A percentile compares a stretch with the other conserved stretches of the same genome.
Evolutionary conservation across 2,113 vertebrate species (phyloP).

Genomic region (Zeus faber): DNA sequence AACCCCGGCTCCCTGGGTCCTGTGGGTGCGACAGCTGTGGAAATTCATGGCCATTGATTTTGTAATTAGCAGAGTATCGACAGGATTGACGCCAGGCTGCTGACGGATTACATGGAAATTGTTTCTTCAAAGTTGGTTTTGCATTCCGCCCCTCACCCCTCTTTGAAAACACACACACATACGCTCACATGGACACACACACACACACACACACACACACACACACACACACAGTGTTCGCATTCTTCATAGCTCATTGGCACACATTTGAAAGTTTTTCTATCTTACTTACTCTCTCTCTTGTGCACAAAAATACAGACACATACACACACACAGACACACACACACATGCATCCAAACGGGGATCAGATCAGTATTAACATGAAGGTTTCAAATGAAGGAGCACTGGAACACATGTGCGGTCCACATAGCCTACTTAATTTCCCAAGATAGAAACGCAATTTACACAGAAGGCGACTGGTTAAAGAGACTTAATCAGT

Average conservation of each 20-base stretch:
- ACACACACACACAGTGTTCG: slow-evolving; percentile 1
- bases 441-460: slow-evolving; percentile 77
- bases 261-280: too few relatives aligned
- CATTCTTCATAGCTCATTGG: too few relatives aligned
- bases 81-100: slow-evolving; percentile 78
- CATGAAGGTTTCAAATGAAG: slow-evolving; percentile 69
- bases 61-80: slow-evolving; percentile 91
- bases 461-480: slow-evolving; percentile 75
- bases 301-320: slow-evolving; percentile 20
- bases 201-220: slow-evolving; percentile 11
- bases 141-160: slow-evolving; percentile 49
- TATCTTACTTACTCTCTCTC: too few relatives aligned
- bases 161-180: slow-evolving; percentile 17
- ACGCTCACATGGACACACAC: slow-evolving; percentile 3
- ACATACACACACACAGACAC: slow-evolving; percentile 32
- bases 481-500: slow-evolving; percentile 75
- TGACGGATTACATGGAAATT: slow-evolving; percentile 88
- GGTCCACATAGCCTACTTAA: slow-evolving; percentile 73
- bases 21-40: slow-evolving; percentile 77
- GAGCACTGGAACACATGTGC: slow-evolving; percentile 69
- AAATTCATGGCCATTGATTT: slow-evolving; percentile 92
- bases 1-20: slow-evolving; percentile 48
- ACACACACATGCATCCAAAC: slow-evolving; percentile 29
- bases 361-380: slow-evolving; percentile 65
- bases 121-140: slow-evolving; percentile 81